Conservation (phyloP, 2,113 vertebrate species). For the Corythoichthys haematopterus region DNA sequence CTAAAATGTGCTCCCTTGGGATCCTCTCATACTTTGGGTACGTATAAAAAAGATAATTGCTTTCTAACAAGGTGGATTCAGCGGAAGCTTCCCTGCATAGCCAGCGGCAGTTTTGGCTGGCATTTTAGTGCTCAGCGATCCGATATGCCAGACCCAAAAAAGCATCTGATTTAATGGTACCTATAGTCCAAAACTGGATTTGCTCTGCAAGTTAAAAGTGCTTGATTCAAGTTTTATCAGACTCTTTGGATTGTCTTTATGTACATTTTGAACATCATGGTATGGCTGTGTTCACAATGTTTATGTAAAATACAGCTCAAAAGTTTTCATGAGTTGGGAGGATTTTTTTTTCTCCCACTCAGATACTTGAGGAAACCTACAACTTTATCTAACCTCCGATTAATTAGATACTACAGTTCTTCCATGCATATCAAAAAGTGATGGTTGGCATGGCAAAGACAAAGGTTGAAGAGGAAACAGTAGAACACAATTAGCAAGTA, state of each 20-base stretch:
- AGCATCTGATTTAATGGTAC: conserved; percentile 48
- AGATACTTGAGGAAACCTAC: not conserved
- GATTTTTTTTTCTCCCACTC: conserved; percentile 16
- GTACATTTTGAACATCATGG: not conserved
- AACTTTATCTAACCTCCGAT: conserved; percentile 1
- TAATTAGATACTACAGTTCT: conserved; percentile 18
- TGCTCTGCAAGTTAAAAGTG: not conserved
- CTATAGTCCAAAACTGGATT: conserved; percentile 1
- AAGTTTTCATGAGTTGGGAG: not conserved
- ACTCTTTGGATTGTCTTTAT: not conserved
- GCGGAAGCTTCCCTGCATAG: conserved; percentile 26
- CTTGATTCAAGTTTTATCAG: not conserved
- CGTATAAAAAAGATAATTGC: conserved; percentile 48
- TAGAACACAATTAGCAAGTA: conserved; percentile 18
- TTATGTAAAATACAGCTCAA: too few species aligned
- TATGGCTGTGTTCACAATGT: not conserved
- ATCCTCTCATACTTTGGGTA: conserved; percentile 28
- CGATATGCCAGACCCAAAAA: conserved; percentile 36
- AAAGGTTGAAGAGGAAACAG: conserved; percentile 28
- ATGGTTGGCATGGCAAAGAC: conserved; percentile 20
- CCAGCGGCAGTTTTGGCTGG: conserved; percentile 36
- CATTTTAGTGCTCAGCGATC: conserved; percentile 37
- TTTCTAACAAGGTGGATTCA: conserved; percentile 48
- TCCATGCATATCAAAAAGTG: conserved; percentile 8
- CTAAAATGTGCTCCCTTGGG: conserved; percentile 2